Evolutionary conservation across 2,113 vertebrate species (phyloP).

Genomic region (Melanotaenia duboulayi): DNA sequence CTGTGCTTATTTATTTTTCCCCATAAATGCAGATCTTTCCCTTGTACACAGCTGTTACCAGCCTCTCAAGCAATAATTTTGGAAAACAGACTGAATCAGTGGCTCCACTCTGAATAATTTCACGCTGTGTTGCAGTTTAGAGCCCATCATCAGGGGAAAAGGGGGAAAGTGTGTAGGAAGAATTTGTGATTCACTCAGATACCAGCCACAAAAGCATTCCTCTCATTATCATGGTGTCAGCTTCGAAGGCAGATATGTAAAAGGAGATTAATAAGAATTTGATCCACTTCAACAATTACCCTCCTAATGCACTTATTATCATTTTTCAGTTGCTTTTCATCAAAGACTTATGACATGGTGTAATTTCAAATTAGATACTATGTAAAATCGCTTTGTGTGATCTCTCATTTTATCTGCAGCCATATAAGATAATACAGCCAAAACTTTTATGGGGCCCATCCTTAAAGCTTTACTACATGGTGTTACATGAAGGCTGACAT

Average conservation of each 20-base stretch:
- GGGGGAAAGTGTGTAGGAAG: not conserved
- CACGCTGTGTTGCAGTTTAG: conserved; percentile 5
- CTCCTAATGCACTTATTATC: conserved; percentile 20
- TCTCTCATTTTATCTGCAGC: not conserved
- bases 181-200: conserved; percentile 23
- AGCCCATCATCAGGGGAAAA: conserved; percentile 6
- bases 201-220: conserved; percentile 2
- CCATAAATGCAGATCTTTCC: not conserved
- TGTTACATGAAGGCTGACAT: not conserved
- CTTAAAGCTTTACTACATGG: not conserved
- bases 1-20: not conserved
- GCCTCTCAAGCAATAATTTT: conserved; percentile 15
- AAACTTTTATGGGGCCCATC: not conserved
- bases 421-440: not conserved
- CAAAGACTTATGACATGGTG: not conserved
- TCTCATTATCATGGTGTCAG: conserved; percentile 7
- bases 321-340: conserved; percentile 14
- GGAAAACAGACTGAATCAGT: conserved; percentile 7
- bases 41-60: not conserved
- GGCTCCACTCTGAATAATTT: conserved; percentile 28
- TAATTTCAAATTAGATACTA: not conserved
- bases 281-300: conserved; percentile 21
- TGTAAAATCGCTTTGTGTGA: not conserved
- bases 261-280: conserved; percentile 23
- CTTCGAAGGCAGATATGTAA: conserved; percentile 9